phyloP scores from a whole-genome alignment of 2,113 vertebrate genomes.

The Neopipo cinnamomea region DNA sequence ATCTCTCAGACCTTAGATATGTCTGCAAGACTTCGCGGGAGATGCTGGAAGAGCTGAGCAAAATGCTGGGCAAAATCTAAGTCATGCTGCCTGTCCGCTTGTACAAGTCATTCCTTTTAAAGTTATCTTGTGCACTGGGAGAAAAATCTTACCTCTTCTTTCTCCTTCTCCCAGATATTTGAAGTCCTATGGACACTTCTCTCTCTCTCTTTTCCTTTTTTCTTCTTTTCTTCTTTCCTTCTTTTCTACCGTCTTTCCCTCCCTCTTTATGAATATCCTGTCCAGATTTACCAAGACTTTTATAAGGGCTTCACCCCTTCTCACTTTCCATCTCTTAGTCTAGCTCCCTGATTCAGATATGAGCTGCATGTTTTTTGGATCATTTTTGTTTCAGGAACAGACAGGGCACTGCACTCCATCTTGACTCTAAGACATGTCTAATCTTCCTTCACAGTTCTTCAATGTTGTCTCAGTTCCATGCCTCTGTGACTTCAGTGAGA shows the following conservation, averaged over 20 bases:
- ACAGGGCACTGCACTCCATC: neutral
- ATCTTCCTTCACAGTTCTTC: neutral
- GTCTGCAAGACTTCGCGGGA: neutral
- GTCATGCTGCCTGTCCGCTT: neutral
- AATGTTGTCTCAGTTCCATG: neutral
- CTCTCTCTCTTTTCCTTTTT: neutral
- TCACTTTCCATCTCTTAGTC: neutral
- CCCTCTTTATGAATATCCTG: neutral
- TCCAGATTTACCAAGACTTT: neutral
- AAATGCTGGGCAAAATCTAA: neutral
- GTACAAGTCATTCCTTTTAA: neutral
- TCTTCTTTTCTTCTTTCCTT: neutral
- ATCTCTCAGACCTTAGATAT: neutral
- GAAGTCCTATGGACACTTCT: neutral
- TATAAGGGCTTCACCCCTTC: neutral
- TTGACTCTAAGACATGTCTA: neutral
- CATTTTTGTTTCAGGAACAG: neutral
- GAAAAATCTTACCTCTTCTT: neutral
- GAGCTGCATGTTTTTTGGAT: fast-evolving
- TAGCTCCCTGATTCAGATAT: neutral
- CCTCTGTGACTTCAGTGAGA: neutral
- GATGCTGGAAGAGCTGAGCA: neutral
- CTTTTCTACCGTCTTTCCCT: neutral
- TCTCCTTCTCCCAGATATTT: neutral
- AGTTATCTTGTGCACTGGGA: neutral